A percentile compares a stretch with the other conserved stretches of the same genome.
phyloP scores from a whole-genome alignment of 2,888 invertebrate species.

The Nomada ferruginata region DNA sequence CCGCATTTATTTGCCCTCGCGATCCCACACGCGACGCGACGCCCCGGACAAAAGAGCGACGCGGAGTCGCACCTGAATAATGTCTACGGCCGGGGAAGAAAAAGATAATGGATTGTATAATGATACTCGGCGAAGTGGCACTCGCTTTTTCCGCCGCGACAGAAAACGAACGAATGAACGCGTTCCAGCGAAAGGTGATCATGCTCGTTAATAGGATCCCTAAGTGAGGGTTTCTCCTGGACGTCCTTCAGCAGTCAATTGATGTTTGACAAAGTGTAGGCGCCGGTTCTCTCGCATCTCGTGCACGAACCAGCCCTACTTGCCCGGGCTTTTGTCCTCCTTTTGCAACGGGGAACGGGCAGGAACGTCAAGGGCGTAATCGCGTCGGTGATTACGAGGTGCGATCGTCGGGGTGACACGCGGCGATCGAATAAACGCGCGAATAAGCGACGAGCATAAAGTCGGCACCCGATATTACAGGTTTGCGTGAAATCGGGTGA shows the following conservation, averaged over 20 bases:
- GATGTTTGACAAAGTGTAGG: neutral
- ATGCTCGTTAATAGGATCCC: neutral
- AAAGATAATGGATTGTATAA: no score
- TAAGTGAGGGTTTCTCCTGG: neutral
- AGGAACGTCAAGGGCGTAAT: neutral
- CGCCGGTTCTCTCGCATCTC: neutral
- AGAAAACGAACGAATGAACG: neutral
- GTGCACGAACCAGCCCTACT: neutral
- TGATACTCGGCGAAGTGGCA: no score
- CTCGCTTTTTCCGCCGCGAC: neutral
- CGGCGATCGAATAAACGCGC: neutral
- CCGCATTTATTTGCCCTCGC: no score
- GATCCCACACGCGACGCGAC: no score
- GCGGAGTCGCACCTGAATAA: no score
- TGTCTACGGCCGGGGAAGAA: no score
- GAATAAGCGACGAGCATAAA: conserved; percentile 11
- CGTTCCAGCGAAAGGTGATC: neutral
- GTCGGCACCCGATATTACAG: conserved; percentile 51
- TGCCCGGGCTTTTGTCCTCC: no score
- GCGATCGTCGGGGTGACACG: neutral
- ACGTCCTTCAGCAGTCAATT: neutral
- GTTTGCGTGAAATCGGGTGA: conserved; percentile 64
- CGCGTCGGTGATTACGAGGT: neutral
- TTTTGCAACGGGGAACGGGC: neutral
- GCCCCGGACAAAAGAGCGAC: no score